Evolutionary conservation across 1,140 invertebrate species (phyloP).

Genomic region (Zaprionus nigranus): DNA sequence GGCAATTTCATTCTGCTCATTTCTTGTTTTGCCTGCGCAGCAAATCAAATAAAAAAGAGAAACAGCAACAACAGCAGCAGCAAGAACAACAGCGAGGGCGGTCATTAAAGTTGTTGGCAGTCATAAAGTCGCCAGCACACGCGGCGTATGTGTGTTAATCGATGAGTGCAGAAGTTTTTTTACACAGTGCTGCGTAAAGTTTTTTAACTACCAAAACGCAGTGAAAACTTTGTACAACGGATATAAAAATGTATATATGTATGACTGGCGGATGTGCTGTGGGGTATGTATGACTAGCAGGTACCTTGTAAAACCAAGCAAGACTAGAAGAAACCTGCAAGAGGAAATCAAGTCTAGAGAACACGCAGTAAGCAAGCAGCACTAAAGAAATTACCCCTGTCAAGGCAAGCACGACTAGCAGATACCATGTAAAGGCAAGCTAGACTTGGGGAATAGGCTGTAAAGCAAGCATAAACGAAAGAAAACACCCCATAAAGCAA

Average conservation of each 20-base stretch:
- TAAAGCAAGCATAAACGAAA: too few species aligned
- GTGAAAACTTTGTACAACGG: slow-evolving; percentile 15
- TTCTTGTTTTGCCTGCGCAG: background rate
- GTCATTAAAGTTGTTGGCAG: slow-evolving; percentile 38
- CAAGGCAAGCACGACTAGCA: background rate
- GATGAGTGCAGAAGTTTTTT: background rate
- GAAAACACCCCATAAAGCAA: too few species aligned
- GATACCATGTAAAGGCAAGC: slow-evolving; percentile 4
- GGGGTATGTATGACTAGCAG: background rate
- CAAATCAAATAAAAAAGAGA: background rate
- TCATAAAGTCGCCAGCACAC: slow-evolving; percentile 22
- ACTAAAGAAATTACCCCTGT: too few species aligned
- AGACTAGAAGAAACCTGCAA: background rate
- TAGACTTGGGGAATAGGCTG: rapidly evolving
- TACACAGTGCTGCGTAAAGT: background rate
- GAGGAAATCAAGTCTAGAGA: background rate
- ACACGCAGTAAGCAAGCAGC: too few species aligned
- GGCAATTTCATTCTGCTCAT: slow-evolving; percentile 22
- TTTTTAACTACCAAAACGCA: background rate
- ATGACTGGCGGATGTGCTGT: background rate
- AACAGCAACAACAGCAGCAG: too few species aligned
- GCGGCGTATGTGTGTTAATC: slow-evolving; percentile 39
- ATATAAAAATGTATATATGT: background rate
- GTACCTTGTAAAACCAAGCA: background rate
- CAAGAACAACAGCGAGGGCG: slow-evolving; percentile 9